phyloP scores from a whole-genome alignment of 2,113 vertebrate species.

The Varanus komodoensis region DNA sequence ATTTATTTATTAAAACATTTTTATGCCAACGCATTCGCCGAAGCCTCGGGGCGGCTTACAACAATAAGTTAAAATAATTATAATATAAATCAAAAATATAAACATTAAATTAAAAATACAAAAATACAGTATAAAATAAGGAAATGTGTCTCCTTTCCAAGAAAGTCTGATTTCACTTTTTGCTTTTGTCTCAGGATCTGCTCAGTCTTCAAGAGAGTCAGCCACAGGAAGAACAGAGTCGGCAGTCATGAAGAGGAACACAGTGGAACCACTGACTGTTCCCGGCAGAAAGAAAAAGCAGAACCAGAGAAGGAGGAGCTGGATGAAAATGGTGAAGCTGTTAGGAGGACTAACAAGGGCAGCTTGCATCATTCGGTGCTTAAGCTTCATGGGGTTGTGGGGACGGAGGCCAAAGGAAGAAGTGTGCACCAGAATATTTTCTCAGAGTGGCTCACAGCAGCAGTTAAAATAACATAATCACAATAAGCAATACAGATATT shows the following conservation, averaged over 20 bases:
- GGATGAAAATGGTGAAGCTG: constrained; percentile 6
- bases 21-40: no score
- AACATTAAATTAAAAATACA: no score
- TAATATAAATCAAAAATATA: no score
- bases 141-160: not conserved
- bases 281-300: constrained; percentile 1
- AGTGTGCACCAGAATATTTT: not conserved
- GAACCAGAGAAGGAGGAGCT: constrained; percentile 1
- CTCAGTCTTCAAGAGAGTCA: constrained; percentile 3
- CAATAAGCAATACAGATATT: no score
- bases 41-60: no score
- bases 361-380: not conserved
- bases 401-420: not conserved
- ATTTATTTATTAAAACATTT: no score
- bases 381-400: no score
- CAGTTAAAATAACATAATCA: no score
- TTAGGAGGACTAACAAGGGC: not conserved
- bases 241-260: not conserved
- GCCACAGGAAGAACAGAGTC: not conserved
- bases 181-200: constrained; percentile 11
- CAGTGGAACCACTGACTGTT: not conserved
- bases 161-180: not conserved
- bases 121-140: no score
- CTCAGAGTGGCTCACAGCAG: no score
- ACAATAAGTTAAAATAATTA: no score